Base-by-base conservation (phyloP, 2,113 vertebrate genomes). In the Macquaria ambigua region DNA sequence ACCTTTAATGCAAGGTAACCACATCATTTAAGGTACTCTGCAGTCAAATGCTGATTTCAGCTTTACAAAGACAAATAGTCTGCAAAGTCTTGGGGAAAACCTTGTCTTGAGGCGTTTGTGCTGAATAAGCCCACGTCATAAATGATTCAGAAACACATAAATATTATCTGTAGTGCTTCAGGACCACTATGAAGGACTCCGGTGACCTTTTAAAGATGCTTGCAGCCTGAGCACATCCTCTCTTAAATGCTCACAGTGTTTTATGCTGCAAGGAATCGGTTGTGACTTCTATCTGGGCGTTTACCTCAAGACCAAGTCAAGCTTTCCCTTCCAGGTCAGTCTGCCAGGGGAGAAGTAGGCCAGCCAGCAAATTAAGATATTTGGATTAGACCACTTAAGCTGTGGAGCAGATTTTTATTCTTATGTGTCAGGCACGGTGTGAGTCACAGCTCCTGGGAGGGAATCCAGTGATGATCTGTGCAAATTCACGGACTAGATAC, bases 71-170 rank as follows among this genome's bases (percentile, higher is more conserved):
- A 84, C 41, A 79, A 76, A 67, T 72, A 70, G 61, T 77, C 37
- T 34, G 63, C 0, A 48, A 50, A 25, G 23, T 62, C 64, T 59
- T 10, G 25, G 34, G 68, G 14, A 66, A 83, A 79, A 59, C 53
- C 5, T 1, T 14, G 5, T 77, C 62, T 84, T 23, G 43, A 50
- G 56, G 39, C 43, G 53, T 72, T 78, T 85, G 23, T 69, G 59
- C 64, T 66, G 50, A 81, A 74, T 52, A 28, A 78, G 55, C 25
- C 4, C 21, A 14, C 1, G 1, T 70, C 41, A 77, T 83, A 53
- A 77, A 88, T 85, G 59, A 86, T 92, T 87, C 25, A 87, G 63
- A 83, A 70, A 82, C n/a, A 37, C 69, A 76, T 83, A n/a, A 64
- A 82, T 89, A 81, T 16, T 68, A 53, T 63, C 53, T 72, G 18